Conservation (phyloP, 2,113 vertebrate genomes). For the Halcyon malimbica region DNA sequence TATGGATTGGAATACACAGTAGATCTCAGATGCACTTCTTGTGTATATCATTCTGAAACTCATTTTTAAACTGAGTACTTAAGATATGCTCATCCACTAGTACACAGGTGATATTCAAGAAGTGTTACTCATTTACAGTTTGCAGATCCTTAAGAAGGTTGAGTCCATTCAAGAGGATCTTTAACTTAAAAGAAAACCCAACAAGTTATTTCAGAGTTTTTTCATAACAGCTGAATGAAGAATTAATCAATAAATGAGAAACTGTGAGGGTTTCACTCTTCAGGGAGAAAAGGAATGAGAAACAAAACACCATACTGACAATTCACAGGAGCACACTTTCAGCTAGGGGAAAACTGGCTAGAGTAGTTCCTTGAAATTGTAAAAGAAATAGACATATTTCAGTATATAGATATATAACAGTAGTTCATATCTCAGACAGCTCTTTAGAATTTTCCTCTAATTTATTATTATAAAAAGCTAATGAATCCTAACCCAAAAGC, state of each 20-base stretch:
- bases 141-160: not conserved
- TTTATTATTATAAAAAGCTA: not conserved
- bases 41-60: not conserved
- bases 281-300: not conserved
- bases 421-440: not conserved
- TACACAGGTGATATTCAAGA: not conserved
- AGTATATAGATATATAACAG: too few species aligned
- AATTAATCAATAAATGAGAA: not conserved
- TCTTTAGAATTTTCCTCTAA: not conserved
- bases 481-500: not conserved
- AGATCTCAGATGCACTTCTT: not conserved
- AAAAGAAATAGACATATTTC: not conserved
- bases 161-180: not conserved
- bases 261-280: not conserved
- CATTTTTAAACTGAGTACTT: not conserved
- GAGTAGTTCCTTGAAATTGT: not conserved
- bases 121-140: not conserved
- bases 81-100: not conserved
- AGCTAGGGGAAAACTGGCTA: not conserved
- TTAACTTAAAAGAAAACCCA: not conserved
- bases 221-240: not conserved
- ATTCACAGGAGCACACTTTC: not conserved
- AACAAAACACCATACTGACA: not conserved
- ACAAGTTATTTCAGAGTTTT: not conserved
- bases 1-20: not conserved